Base-by-base conservation (phyloP, 2,797 vertebrate species). In the Anas capensis region DNA sequence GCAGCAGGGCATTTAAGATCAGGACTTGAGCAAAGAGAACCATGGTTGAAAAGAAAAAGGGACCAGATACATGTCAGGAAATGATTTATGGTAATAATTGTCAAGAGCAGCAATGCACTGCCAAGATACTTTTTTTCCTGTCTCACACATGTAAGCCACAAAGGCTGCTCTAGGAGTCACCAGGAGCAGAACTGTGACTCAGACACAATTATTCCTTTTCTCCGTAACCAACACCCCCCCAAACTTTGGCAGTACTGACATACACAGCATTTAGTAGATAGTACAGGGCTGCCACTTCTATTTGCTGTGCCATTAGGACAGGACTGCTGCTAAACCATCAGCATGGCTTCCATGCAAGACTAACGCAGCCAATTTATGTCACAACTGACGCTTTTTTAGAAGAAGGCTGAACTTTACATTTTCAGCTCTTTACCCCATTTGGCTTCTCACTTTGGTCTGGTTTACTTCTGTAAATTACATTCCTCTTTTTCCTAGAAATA, bases 401-500 rank as follows among this genome's bases (percentile, higher is more conserved):
- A 73, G 80, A 27, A 42, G 77, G 38, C n/a, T 48, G 23, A 93
- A 53, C 33, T 64, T 51, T 18, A 54, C 0, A 0, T 40, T 73
- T 84, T 64, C 86, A 83, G 27, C 40, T 77, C 56, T 84, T 60
- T n/a, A 53, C 38, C 48, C 21, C 38, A 8, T 62, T 65, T 83
- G 73, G 88, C 49, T n/a, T 36, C 48, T 83, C 20, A 5, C 65
- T 85, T 46, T 56, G 81, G 75, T 76, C 86, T 68, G 38, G 17
- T 20, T 73, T 54, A 46, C 21, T 42, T 49, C 24, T 15, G 42
- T 42, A 29, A 93, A 38, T 58, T 81, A 69, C 3, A 1, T 68
- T 81, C 23, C 54, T 82, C n/a, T 81, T 82, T 92, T 71, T 73
- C 31, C 87, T 84, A 84, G 73, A 61, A 85, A 91, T 91, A 96